phyloP scores from a whole-genome alignment of 2,888 invertebrate species.

The Polydrusus pterygomalis region DNA sequence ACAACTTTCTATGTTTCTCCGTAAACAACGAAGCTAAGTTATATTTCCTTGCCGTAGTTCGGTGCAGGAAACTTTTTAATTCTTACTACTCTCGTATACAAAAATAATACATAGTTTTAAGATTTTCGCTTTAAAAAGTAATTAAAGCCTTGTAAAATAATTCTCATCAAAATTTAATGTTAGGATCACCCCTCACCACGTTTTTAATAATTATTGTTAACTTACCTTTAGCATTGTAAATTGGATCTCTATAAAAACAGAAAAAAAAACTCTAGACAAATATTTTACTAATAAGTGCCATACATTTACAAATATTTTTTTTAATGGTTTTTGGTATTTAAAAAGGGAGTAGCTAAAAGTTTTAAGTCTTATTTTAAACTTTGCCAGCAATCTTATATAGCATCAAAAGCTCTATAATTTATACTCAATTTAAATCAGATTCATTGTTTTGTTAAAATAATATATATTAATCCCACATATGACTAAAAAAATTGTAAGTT shows the following conservation, averaged over 20 bases:
- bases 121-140: conserved; percentile 44
- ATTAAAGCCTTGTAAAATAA: conserved; percentile 39
- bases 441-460: too few species aligned
- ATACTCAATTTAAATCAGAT: too few species aligned
- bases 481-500: too few species aligned
- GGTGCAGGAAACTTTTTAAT: conserved; percentile 31
- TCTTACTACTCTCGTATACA: conserved; percentile 40
- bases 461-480: too few species aligned
- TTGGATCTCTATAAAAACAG: conserved; percentile 16
- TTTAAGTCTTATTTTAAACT: not conserved
- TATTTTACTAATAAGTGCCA: conserved; percentile 49
- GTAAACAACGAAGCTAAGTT: conserved; percentile 1
- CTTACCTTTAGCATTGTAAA: conserved; percentile 40
- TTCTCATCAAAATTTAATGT: conserved; percentile 46
- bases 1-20: too few species aligned
- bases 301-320: conserved; percentile 37
- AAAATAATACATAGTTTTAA: conserved; percentile 47
- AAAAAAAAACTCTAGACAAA: conserved; percentile 32
- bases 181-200: conserved; percentile 28
- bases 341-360: not conserved
- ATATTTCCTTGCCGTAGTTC: not conserved
- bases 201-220: conserved; percentile 38
- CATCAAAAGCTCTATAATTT: too few species aligned
- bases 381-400: too few species aligned
- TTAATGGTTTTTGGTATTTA: conserved; percentile 10